Evolutionary conservation across 2,797 vertebrate genomes (phyloP).

Genomic region (Petrocephalus sullivani): DNA sequence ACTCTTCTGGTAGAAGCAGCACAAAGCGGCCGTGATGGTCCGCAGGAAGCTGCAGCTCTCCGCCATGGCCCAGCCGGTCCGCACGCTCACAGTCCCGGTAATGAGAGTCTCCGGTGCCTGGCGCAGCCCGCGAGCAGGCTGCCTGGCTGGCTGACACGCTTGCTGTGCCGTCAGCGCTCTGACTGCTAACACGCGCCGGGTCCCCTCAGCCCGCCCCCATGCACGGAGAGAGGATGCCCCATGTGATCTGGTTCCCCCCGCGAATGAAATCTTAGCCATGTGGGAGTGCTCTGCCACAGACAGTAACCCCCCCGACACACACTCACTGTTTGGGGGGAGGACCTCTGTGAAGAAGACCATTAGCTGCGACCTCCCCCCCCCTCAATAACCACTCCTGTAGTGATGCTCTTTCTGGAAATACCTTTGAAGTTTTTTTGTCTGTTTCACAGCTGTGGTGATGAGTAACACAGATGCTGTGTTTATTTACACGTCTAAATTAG

Average conservation of each 20-base stretch:
- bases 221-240: conserved; percentile 60
- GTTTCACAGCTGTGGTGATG: background rate
- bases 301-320: conserved; percentile 18
- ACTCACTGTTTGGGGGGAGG: background rate
- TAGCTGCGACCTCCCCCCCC: background rate
- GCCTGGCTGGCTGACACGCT: conserved; percentile 20
- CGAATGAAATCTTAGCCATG: conserved; percentile 68
- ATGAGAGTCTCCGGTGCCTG: background rate
- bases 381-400: background rate
- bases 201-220: conserved; percentile 60
- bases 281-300: conserved; percentile 51
- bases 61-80: conserved; percentile 65
- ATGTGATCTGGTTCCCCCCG: conserved; percentile 66
- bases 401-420: background rate
- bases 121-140: background rate
- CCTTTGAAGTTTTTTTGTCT: conserved; percentile 12
- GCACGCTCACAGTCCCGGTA: background rate
- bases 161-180: conserved; percentile 17
- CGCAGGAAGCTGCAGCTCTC: conserved; percentile 77
- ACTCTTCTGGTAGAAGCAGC: conserved; percentile 90
- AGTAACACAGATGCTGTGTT: background rate
- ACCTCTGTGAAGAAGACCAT: background rate
- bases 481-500: background rate
- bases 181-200: conserved; percentile 46
- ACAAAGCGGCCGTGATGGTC: conserved; percentile 77